phyloP scores from a whole-genome alignment of 2,888 invertebrate genomes.

The Lutraria lutraria region DNA sequence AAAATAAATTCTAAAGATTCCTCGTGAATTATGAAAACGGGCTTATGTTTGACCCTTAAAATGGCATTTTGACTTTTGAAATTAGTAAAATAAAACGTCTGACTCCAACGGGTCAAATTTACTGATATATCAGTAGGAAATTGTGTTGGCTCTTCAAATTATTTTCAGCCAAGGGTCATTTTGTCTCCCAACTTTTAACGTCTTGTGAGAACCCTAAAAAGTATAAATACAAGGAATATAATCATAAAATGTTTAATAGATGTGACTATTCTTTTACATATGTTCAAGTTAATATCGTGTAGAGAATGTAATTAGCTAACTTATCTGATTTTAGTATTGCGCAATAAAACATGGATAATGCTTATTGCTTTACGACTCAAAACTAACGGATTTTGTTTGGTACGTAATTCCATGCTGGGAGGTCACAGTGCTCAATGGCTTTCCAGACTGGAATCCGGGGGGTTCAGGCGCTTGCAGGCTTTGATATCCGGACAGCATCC shows the following conservation, averaged over 20 bases:
- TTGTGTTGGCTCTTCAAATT: too few relatives aligned
- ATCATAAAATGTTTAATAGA: not conserved
- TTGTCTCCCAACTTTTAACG: too few relatives aligned
- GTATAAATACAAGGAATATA: too few relatives aligned
- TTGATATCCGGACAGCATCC: slow-evolving; percentile 31
- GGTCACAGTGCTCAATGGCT: not conserved
- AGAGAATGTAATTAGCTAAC: not conserved
- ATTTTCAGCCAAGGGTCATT: too few relatives aligned
- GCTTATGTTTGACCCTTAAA: too few relatives aligned
- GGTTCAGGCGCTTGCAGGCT: not conserved
- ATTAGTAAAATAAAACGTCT: too few relatives aligned
- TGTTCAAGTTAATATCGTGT: not conserved
- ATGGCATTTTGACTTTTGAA: too few relatives aligned
- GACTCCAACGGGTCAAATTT: too few relatives aligned
- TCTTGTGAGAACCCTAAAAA: too few relatives aligned
- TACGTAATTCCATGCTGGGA: slow-evolving; percentile 16
- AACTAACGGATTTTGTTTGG: slow-evolving; percentile 9
- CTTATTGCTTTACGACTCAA: slow-evolving; percentile 5
- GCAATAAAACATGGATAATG: not conserved
- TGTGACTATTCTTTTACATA: not conserved
- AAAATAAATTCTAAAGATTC: too few relatives aligned
- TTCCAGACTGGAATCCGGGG: slow-evolving; percentile 7
- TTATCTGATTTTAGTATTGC: not conserved
- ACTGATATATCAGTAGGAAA: too few relatives aligned
- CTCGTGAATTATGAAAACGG: too few relatives aligned